These are phyloP conservation scores for Coelopa pilipes DNA, from an alignment of 2,888 invertebrate species.

Conservation along the genomic window DNA sequence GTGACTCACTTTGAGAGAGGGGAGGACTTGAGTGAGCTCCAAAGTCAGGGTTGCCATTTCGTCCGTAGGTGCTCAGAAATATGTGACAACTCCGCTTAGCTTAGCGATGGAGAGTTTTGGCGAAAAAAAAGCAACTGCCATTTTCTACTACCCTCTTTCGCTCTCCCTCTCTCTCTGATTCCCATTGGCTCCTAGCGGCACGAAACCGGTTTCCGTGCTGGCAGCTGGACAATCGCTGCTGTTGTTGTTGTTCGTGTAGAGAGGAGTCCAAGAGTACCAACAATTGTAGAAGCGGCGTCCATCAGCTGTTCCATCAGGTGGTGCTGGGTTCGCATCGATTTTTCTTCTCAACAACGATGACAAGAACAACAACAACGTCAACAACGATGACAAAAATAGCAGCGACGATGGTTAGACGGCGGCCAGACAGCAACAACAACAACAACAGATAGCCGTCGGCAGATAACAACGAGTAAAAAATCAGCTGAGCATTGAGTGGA, in stretches of 20 bases:
- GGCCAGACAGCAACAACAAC: too few relatives aligned
- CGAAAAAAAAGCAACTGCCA: too few relatives aligned
- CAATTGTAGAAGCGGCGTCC: slow-evolving; percentile 1
- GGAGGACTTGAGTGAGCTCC: background rate
- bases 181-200: background rate
- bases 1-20: too few relatives aligned
- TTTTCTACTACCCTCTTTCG: background rate
- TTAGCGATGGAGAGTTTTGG: background rate
- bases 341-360: too few relatives aligned
- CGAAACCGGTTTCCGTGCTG: background rate
- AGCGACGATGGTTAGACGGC: too few relatives aligned
- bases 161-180: background rate
- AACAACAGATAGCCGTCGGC: too few relatives aligned
- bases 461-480: too few relatives aligned
- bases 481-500: too few relatives aligned
- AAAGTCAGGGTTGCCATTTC: background rate
- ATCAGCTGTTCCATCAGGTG: slow-evolving; percentile 28
- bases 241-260: background rate
- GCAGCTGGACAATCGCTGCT: background rate
- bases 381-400: too few relatives aligned
- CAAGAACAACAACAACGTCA: too few relatives aligned
- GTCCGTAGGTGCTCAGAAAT: background rate
- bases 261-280: background rate
- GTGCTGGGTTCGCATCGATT: background rate
- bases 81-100: background rate